Conservation (phyloP, 2,113 vertebrate genomes). For the Phocoena phocoena region DNA sequence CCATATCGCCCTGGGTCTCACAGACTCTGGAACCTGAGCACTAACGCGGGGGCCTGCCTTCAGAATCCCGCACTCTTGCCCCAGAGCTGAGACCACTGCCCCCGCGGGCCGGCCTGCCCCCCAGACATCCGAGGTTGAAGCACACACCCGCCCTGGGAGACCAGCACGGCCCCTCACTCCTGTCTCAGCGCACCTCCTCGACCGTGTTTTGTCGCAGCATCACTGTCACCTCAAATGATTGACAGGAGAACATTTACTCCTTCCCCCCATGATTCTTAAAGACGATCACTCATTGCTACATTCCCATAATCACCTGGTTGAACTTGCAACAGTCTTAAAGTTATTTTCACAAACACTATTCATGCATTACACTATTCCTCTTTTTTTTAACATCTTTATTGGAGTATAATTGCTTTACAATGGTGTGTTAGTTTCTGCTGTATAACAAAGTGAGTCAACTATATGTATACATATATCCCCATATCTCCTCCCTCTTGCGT, state of each 20-base stretch:
- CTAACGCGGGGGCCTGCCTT: neutral
- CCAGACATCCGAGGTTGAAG: neutral
- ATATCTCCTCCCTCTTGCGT: no score
- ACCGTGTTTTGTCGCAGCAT: rapidly evolving
- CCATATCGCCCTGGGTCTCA: neutral
- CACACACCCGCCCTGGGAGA: rapidly evolving
- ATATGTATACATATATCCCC: no score
- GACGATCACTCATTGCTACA: neutral
- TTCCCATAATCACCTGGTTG: neutral
- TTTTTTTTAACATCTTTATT: neutral
- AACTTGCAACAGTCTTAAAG: neutral
- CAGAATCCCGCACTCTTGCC: neutral
- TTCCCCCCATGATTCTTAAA: neutral
- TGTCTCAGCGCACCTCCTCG: neutral
- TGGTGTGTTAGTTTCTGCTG: no score
- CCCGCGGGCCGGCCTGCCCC: rapidly evolving
- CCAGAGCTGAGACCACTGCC: no score
- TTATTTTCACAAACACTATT: neutral
- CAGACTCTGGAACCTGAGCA: neutral
- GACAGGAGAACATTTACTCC: neutral
- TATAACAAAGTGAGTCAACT: no score
- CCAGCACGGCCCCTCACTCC: neutral
- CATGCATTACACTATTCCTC: neutral
- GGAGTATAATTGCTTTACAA: no score
- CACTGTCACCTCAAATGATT: neutral